phyloP scores from a whole-genome alignment of 2,888 invertebrate species.

The Oscheius sp. region DNA sequence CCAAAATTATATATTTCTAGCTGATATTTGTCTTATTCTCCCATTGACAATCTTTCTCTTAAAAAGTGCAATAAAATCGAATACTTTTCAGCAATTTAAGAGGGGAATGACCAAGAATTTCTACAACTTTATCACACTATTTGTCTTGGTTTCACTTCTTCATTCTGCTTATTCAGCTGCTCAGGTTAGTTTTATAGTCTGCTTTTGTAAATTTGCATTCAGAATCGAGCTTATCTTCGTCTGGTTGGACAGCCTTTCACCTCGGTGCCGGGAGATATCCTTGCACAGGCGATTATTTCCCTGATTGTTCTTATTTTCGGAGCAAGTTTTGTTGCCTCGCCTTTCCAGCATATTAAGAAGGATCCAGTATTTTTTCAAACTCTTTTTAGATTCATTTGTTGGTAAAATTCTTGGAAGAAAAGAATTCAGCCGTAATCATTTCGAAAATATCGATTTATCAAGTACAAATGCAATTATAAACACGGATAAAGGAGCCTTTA shows the following conservation, averaged over 20 bases:
- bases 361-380: constrained; percentile 54
- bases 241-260: constrained; percentile 64
- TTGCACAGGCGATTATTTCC: constrained; percentile 65
- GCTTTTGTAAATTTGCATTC: constrained; percentile 28
- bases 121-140: constrained; percentile 47
- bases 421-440: no score
- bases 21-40: no score
- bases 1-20: no score
- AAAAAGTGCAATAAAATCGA: no score
- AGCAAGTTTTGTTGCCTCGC: constrained; percentile 62
- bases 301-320: constrained; percentile 64
- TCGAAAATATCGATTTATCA: no score
- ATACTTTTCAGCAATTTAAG: no score
- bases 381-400: constrained; percentile 60
- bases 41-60: no score
- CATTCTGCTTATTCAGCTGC: constrained; percentile 71
- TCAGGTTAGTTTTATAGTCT: constrained; percentile 45
- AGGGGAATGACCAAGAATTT: constrained; percentile 34
- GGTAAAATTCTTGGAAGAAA: no score
- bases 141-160: constrained; percentile 58
- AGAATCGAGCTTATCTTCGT: constrained; percentile 68
- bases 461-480: no score
- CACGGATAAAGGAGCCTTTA: no score
- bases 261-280: constrained; percentile 61
- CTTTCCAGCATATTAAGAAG: constrained; percentile 67